Evolutionary conservation across 2,113 vertebrate species (phyloP), one percentile per base, ranked within the genome.

Genomic region (Vanacampus margaritifer): DNA sequence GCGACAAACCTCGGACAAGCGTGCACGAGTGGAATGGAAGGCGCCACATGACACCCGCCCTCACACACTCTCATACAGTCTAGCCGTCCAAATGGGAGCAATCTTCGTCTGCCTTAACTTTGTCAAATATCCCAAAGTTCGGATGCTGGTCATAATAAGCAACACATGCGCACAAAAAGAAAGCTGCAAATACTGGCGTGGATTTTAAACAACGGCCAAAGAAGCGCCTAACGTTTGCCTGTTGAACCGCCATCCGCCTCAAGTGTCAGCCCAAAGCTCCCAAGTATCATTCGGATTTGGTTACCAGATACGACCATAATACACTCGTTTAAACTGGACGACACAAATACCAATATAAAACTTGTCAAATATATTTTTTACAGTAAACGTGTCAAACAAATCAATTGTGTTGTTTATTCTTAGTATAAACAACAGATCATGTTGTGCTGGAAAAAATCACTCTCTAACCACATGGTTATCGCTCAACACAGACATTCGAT

Each of bases 11-110:
- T 26, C 17, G 84, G 86, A 78, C 95, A 94, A 39, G 82, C 89
- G 0, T 71, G 83, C 0, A 86, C 81, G 48, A 43, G 85, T 2
- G 91, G 84, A 72, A 86, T 76, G 48, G 96, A 97, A n/a, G 91
- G 89, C 11, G 86, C 93, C 21, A 93, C 93, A 65, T 94, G 92
- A 94, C 79, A 70, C 10, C 68, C 63, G 53, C 21, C 21, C 0
- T 70, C 62, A 65, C 50, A 45, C 48, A 12, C 3, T 59, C 37
- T 60, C 64, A 50, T 45, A 50, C 6, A 79, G 63, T 78, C 71
- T 71, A 76, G 73, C 79, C 72, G 41, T 85, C 80, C 86, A 88
- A 84, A 85, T 74, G 67, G 16, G 16, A 72, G 62, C 72, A 16
- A 32, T 73, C 75, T 67, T 66, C 71, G 41, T 71, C 68, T 79